These are phyloP conservation scores for Uropsilus gracilis DNA, from an alignment of 2,113 vertebrate genomes.

Conservation along the genomic window DNA sequence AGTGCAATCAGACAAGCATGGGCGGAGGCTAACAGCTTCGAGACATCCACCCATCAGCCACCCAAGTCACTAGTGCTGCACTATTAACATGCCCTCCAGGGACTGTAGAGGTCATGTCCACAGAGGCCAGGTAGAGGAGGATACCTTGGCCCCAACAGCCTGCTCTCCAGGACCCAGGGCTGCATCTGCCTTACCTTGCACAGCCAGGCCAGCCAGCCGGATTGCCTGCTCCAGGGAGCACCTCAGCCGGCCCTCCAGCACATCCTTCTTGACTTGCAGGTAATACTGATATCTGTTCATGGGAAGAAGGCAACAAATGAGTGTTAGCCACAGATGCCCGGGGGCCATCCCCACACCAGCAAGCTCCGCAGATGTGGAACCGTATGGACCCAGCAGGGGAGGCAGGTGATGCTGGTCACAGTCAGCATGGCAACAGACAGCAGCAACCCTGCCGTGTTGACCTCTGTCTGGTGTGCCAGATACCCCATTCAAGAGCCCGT, in stretches of 20 bases:
- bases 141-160: not conserved
- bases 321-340: not conserved
- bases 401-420: not conserved
- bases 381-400: not conserved
- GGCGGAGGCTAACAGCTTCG: not conserved
- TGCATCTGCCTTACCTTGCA: constrained; percentile 90
- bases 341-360: not conserved
- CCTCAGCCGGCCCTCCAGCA: constrained; percentile 92
- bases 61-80: not conserved
- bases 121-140: too few relatives aligned
- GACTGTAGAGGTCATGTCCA: too few relatives aligned
- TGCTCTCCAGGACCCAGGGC: not conserved
- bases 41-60: not conserved
- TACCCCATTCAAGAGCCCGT: not conserved
- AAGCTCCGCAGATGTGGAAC: not conserved
- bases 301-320: constrained; percentile 44
- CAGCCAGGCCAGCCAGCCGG: constrained; percentile 94
- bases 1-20: not conserved
- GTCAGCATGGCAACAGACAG: not conserved
- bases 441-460: constrained; percentile 5
- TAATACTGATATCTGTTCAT: constrained; percentile 95
- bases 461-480: not conserved
- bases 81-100: too few relatives aligned
- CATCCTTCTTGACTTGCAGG: constrained; percentile 97
- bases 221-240: constrained; percentile 94